Percentiles rank a stretch among this genome's conserved stretches.
phyloP scores from a whole-genome alignment of 35 echinoderm and acorn worm species.

The Amphiura filiformis region DNA sequence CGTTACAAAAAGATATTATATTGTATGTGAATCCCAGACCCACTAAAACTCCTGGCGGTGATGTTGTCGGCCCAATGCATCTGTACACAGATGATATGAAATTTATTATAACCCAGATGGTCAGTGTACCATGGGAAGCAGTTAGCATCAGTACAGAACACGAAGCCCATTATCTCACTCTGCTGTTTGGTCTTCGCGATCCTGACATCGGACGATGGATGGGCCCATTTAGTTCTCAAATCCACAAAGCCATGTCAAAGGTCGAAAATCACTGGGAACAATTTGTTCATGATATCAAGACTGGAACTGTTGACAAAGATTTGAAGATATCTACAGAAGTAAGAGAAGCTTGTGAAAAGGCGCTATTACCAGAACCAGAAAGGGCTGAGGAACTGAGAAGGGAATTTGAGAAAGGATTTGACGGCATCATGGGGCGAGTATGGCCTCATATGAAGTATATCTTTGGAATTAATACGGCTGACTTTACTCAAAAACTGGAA shows the following conservation, averaged over 20 bases:
- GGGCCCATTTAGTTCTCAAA: constrained; percentile 1
- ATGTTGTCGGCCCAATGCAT: neutral
- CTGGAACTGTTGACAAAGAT: constrained; percentile 37
- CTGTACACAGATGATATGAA: constrained; percentile 2
- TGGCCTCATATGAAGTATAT: constrained; percentile 70
- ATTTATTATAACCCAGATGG: neutral
- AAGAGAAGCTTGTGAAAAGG: neutral
- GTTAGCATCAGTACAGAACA: constrained; percentile 38
- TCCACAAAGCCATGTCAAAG: constrained; percentile 32
- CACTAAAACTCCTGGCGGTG: constrained; percentile 13
- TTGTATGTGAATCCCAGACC: constrained; percentile 29
- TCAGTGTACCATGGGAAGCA: constrained; percentile 18
- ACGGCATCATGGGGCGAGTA: constrained; percentile 56
- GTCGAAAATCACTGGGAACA: constrained; percentile 58
- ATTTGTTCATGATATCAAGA: constrained; percentile 52
- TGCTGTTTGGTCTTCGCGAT: constrained; percentile 73
- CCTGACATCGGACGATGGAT: neutral
- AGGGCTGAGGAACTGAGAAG: constrained; percentile 44
- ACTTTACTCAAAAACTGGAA: constrained; percentile 20
- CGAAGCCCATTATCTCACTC: constrained; percentile 56
- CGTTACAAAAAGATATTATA: constrained; percentile 19
- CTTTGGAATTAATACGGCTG: constrained; percentile 14
- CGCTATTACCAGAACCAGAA: constrained; percentile 26
- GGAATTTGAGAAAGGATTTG: constrained; percentile 76
- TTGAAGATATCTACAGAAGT: constrained; percentile 50